Base-by-base conservation (phyloP, 2,113 vertebrate species). In the Microtus montanus region DNA sequence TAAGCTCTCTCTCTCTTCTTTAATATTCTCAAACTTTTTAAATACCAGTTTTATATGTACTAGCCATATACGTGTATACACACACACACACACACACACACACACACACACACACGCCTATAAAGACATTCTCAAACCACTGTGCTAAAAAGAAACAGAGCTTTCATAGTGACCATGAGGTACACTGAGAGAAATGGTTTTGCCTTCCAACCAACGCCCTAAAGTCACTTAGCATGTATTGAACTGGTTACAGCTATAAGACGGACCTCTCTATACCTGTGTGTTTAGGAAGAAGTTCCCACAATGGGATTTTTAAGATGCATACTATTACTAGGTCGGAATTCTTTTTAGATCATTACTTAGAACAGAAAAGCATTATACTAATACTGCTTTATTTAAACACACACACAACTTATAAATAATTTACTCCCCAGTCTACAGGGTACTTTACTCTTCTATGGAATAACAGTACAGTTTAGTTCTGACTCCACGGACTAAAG, bases 161-260 rank as follows among this genome's bases (percentile, higher is more conserved):
- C 89, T 95, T 97, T 95, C 89, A 87, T 24, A 89, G 38, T 52
- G 58, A 91, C 78, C 74, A 93, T 83, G 83, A 94, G 63, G 38
- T 87, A 84, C 35, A 92, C 30, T 89, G 63, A 96, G 93, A 82
- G 90, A 96, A 97, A 96, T 89, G 74, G 64, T 77, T 96, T 95
- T 93, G 90, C 75, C 87, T 97, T 82, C 92, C 83, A 94, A 89
- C 77, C 73, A 89, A 87, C 30, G 74, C 44, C 58, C 61, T 87
- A 95, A 96, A 96, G 93, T 96, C 93, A 87, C 61, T 90, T 85
- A 95, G 87, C 70, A 83, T 22, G 93, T 96, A 96, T 68, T 83
- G 96, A 92, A 64, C 90, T 77, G 93, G 87, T 93, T 84, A 93
- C 87, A 75, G 52, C 64, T 63, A n/a, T 33, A 54, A 79, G 84